phyloP scores from a whole-genome alignment of 2,888 invertebrate species.

The Lypha dubia region DNA sequence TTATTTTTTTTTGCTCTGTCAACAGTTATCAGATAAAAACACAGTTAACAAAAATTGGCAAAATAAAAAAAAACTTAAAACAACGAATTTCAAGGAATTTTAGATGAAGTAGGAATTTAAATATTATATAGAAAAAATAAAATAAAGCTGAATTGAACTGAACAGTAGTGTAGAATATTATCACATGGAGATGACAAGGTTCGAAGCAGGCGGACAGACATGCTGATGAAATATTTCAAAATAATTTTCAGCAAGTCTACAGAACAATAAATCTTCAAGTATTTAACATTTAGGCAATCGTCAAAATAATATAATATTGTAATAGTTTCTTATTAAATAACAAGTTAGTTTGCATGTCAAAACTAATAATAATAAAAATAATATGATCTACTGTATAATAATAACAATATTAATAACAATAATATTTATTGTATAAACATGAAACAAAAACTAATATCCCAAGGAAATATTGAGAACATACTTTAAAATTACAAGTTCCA shows the following conservation, averaged over 20 bases:
- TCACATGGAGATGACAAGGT: constrained; percentile 16
- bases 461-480: not conserved
- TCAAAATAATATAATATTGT: not conserved
- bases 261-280: constrained; percentile 7
- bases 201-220: not conserved
- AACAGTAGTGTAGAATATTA: not conserved
- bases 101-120: constrained; percentile 2
- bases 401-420: not conserved
- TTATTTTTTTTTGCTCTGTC: constrained; percentile 34
- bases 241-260: constrained; percentile 1
- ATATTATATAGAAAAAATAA: not conserved
- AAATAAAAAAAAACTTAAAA: constrained; percentile 10
- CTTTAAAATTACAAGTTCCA: not conserved
- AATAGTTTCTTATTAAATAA: constrained; percentile 32
- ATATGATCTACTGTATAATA: constrained; percentile 1
- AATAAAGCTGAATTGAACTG: too few relatives aligned
- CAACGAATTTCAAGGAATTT: constrained; percentile 14
- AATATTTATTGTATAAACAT: too few relatives aligned
- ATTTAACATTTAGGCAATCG: constrained; percentile 19
- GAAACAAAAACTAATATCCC: not conserved
- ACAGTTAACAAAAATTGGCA: constrained; percentile 31
- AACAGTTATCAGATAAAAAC: constrained; percentile 52
- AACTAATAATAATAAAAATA: constrained; percentile 27
- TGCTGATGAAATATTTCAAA: not conserved
- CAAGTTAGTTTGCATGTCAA: constrained; percentile 52